These are phyloP conservation scores for Crossaster papposus DNA, from an alignment of 53 echinoderm and acorn worm species.

Conservation along the genomic window DNA sequence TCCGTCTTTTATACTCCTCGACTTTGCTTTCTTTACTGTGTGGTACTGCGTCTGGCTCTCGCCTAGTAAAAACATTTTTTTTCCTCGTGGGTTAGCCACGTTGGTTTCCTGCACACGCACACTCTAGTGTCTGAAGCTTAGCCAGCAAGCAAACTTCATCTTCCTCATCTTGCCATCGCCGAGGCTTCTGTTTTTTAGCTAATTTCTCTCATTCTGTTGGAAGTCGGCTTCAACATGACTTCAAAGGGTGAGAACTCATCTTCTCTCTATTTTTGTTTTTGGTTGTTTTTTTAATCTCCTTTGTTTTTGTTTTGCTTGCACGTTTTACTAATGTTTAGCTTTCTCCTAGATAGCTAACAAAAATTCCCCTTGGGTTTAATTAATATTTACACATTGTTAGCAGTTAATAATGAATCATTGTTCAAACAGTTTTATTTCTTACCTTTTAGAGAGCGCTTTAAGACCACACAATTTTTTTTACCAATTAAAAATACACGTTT, in stretches of 20 bases:
- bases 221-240: slow-evolving; percentile 37
- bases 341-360: neutral
- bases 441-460: neutral
- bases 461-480: neutral
- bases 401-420: neutral
- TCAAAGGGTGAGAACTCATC: slow-evolving; percentile 49
- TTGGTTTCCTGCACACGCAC: slow-evolving; percentile 33
- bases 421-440: too few species aligned
- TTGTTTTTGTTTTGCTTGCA: neutral
- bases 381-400: neutral
- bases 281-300: neutral
- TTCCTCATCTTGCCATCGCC: neutral
- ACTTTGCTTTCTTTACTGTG: slow-evolving; percentile 53
- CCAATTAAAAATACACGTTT: too few species aligned
- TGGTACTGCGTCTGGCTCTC: slow-evolving; percentile 6
- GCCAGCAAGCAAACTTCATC: slow-evolving; percentile 18
- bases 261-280: neutral
- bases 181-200: slow-evolving; percentile 1
- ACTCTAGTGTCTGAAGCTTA: neutral
- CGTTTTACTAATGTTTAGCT: neutral
- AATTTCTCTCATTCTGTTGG: neutral
- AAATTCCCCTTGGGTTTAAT: neutral
- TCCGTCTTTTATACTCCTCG: slow-evolving; percentile 6
- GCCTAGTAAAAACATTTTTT: neutral
- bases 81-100: slow-evolving; percentile 39